A percentile compares a stretch with the other conserved stretches of the same genome.
phyloP scores from a whole-genome alignment of 2,797 vertebrate species.

The Argyrosomus regius region DNA sequence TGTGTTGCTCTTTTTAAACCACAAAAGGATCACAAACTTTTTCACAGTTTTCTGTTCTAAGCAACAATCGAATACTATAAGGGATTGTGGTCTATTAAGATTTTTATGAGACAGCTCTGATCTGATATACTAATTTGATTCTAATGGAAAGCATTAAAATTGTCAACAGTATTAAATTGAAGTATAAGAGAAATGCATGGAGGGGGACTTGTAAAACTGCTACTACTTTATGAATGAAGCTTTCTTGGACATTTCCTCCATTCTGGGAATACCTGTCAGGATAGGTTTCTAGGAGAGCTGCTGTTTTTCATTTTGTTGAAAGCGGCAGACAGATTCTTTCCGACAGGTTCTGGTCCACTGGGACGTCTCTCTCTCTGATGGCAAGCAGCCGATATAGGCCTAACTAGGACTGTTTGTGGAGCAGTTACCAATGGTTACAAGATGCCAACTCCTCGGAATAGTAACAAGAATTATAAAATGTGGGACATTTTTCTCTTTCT shows the following conservation, averaged over 20 bases:
- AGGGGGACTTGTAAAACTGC: conserved; percentile 39
- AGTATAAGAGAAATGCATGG: conserved; percentile 28
- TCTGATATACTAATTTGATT: conserved; percentile 18
- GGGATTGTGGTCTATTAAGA: neutral
- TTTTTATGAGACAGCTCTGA: conserved; percentile 1
- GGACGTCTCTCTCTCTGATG: conserved; percentile 51
- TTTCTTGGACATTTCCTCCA: conserved; percentile 54
- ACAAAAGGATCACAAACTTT: neutral
- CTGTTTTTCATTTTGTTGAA: conserved; percentile 56
- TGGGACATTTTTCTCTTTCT: neutral
- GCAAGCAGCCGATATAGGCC: conserved; percentile 32
- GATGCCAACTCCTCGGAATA: conserved; percentile 15
- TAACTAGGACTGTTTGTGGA: conserved; percentile 24
- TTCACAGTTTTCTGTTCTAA: neutral
- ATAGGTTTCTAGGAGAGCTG: conserved; percentile 48
- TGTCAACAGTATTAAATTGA: conserved; percentile 13
- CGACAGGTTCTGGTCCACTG: conserved; percentile 54
- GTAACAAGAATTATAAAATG: neutral
- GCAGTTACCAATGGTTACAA: conserved; percentile 32
- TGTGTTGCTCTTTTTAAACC: neutral
- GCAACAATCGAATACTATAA: neutral
- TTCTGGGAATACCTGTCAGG: conserved; percentile 66
- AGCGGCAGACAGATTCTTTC: conserved; percentile 57
- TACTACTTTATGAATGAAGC: conserved; percentile 47
- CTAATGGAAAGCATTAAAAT: conserved; percentile 27